Evolutionary conservation across 2,797 vertebrate species (phyloP), one percentile per base, ranked within the genome.

Genomic region (Sebastes glaucus): DNA sequence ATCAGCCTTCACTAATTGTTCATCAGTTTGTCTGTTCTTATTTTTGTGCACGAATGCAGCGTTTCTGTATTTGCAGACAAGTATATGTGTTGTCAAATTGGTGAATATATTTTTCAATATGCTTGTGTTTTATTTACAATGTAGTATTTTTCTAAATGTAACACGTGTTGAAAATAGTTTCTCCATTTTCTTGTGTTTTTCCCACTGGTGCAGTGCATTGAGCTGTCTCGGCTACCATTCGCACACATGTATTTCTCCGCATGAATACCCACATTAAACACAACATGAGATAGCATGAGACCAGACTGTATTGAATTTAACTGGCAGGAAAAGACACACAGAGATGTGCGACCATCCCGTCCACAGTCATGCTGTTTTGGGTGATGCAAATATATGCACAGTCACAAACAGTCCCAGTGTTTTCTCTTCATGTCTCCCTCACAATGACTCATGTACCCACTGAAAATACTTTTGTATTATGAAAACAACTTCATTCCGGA

Each of bases 321-420:
- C 23, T 18, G 52, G 55, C 57, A 81, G 61, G 23, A 66, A 80
- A 68, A 59, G 22, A 56, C 61, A 61, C 35, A 46, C 38, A 23
- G 42, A 42, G 38, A 82, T 78, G 70, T 77, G 75, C 73, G 83
- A 87, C n/a, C 74, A 81, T 57, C 20, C 71, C 61, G 63, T 81
- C 38, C 28, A 76, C 77, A 77, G 59, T 22, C 52, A 71, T 56
- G 30, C 59, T 38, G 61, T 59, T 73, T 35, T 65, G 57, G 30
- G 28, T 38, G 73, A 90, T 82, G 82, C 70, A 89, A 83, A 93
- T 86, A 73, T 89, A 91, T 91, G 90, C 88, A 83, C 61, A 70
- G 84, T 91, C 90, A 93, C 89, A 93, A 80, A 76, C 82, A 52
- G 57, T 79, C 62, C 62, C 62, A 22, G 61, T 72, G 33, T 83